These are phyloP conservation scores for Drosophila eohydei DNA, from an alignment of 2,888 invertebrate genomes.

Conservation along the genomic window DNA sequence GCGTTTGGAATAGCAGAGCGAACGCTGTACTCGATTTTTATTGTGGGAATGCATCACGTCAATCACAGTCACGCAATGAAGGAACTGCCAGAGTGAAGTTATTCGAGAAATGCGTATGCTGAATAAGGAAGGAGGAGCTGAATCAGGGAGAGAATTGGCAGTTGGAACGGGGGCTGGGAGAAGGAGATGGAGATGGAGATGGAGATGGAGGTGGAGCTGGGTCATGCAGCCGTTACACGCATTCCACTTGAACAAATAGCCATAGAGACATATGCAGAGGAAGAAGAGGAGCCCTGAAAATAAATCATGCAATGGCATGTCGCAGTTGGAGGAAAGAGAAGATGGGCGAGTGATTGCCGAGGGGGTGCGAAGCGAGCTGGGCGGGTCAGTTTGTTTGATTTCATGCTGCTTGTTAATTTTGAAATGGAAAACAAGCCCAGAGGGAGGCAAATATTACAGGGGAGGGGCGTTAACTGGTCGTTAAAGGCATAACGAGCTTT, in stretches of 20 bases:
- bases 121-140: constrained; percentile 1
- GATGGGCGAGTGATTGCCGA: not conserved
- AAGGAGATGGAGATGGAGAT: not conserved
- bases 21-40: constrained; percentile 37
- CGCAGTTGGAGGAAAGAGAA: constrained; percentile 8
- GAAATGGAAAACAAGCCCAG: constrained; percentile 25
- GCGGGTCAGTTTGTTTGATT: constrained; percentile 60
- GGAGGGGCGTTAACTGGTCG: constrained; percentile 54
- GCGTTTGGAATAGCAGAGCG: constrained; percentile 6
- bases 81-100: constrained; percentile 43
- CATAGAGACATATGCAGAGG: constrained; percentile 27
- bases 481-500: constrained; percentile 55
- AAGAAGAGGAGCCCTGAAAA: constrained; percentile 14
- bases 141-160: not conserved
- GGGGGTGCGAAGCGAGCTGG: not conserved
- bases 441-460: constrained; percentile 23
- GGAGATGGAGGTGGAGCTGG: constrained; percentile 14
- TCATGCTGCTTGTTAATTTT: constrained; percentile 52
- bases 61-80: constrained; percentile 42
- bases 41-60: constrained; percentile 56
- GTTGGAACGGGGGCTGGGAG: not conserved
- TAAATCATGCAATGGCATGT: constrained; percentile 62
- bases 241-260: constrained; percentile 63
- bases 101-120: constrained; percentile 45
- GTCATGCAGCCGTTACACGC: constrained; percentile 45